Evolutionary conservation across 2,113 vertebrate genomes (phyloP).

Genomic region (Bombycilla garrulus): DNA sequence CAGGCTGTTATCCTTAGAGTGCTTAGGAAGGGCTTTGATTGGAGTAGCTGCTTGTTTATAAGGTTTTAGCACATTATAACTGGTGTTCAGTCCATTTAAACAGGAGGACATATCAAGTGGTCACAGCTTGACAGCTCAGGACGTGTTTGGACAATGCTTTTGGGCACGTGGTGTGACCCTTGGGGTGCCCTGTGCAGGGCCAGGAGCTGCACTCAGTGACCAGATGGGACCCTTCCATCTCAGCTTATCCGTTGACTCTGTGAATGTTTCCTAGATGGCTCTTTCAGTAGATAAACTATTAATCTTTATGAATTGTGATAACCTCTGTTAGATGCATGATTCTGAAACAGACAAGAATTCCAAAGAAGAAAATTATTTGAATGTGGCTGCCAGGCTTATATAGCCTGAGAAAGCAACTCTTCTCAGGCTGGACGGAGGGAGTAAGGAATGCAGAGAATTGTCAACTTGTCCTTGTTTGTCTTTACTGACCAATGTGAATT

Average conservation of each 20-base stretch:
- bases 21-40: too few species aligned
- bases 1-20: background rate
- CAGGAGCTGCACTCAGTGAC: background rate
- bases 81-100: background rate
- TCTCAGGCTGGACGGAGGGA: too few species aligned
- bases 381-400: too few species aligned
- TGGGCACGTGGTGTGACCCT: too few species aligned
- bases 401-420: too few species aligned
- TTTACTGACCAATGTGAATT: too few species aligned
- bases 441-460: too few species aligned
- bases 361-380: background rate
- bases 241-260: background rate
- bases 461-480: too few species aligned
- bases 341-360: background rate
- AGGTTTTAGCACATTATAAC: background rate
- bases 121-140: background rate
- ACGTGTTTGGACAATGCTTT: background rate
- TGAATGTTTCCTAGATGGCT: background rate
- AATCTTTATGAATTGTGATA: background rate
- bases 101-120: background rate
- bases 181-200: background rate
- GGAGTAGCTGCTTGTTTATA: too few species aligned
- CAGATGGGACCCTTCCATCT: background rate
- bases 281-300: background rate
- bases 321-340: background rate